Conservation (phyloP, 2,113 vertebrate species). For the Octodon degus region DNA sequence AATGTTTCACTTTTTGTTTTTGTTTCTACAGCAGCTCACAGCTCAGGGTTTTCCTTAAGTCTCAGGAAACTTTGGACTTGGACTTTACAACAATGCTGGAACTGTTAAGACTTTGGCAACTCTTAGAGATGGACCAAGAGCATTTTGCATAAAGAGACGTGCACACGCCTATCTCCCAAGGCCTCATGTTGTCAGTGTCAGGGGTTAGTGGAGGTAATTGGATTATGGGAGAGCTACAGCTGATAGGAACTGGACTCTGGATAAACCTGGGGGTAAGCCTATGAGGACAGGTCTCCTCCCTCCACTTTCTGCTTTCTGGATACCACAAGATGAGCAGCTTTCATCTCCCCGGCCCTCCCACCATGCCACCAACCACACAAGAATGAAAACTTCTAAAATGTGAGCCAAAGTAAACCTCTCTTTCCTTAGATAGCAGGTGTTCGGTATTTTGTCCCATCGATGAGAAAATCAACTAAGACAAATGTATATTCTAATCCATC, state of each 20-base stretch:
- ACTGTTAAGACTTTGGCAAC: background rate
- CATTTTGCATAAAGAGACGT: background rate
- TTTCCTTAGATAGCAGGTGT: background rate
- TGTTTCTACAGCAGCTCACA: background rate
- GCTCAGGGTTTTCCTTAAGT: background rate
- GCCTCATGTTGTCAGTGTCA: background rate
- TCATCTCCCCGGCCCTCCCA: background rate
- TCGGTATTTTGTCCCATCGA: background rate
- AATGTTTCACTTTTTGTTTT: background rate
- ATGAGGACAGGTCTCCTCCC: no score
- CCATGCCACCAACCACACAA: background rate
- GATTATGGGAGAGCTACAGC: background rate
- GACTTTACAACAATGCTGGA: background rate
- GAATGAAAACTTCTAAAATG: background rate
- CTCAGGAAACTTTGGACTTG: background rate
- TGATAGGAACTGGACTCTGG: no score
- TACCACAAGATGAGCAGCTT: background rate
- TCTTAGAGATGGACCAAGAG: background rate
- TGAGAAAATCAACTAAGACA: background rate
- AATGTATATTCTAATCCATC: background rate
- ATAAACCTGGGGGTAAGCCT: no score
- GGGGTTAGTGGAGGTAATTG: background rate
- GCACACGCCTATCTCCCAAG: background rate
- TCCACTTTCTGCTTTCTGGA: background rate
- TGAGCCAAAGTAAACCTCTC: background rate